Evolutionary conservation across 2,113 vertebrate species (phyloP).

Genomic region (Stercorarius parasiticus): DNA sequence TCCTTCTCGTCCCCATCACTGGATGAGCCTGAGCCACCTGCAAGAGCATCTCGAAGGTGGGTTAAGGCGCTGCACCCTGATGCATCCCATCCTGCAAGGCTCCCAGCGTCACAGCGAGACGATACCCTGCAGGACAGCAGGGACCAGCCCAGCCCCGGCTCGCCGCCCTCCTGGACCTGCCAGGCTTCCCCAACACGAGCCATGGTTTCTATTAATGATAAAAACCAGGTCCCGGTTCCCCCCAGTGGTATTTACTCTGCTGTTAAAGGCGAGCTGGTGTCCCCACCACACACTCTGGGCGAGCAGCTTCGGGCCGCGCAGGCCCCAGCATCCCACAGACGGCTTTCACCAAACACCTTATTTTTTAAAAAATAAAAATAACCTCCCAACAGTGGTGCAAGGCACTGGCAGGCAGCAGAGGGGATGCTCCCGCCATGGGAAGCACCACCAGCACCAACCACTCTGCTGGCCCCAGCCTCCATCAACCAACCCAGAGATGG

Average conservation of each 20-base stretch:
- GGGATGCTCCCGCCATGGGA: not conserved
- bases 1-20: not conserved
- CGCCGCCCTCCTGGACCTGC: not conserved
- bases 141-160: not conserved
- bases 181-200: not conserved
- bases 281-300: rapidly evolving
- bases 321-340: not conserved
- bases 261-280: rapidly evolving
- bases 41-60: not conserved
- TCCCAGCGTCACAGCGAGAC: rapidly evolving
- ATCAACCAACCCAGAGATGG: not conserved
- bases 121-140: not conserved
- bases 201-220: not conserved
- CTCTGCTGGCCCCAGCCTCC: not conserved
- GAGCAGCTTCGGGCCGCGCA: not conserved
- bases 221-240: not conserved
- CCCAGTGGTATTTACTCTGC: not conserved
- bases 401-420: not conserved
- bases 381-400: not conserved
- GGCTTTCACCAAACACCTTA: not conserved
- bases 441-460: not conserved
- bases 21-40: not conserved
- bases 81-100: not conserved
- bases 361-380: not conserved
- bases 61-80: not conserved